phyloP scores from a whole-genome alignment of 2,888 invertebrate genomes.

The Lithodes maja region DNA sequence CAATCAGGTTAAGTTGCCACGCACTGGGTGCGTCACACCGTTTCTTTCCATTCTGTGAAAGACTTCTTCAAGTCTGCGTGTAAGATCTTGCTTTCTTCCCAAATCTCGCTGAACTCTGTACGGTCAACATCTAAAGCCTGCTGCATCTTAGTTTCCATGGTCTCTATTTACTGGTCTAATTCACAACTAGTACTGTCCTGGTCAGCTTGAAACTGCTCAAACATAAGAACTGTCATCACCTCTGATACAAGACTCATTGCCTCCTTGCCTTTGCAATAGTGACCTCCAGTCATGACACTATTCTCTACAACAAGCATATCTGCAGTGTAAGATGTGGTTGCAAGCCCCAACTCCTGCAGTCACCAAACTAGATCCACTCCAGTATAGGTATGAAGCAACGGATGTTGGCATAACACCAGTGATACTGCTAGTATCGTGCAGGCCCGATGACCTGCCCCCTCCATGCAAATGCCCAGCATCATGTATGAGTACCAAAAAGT shows the following conservation, averaged over 20 bases:
- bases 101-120: conserved; percentile 11
- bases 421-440: no score
- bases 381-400: no score
- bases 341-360: no score
- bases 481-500: no score
- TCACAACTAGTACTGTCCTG: conserved; percentile 28
- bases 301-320: conserved; percentile 26
- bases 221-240: conserved; percentile 27
- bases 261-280: conserved; percentile 21
- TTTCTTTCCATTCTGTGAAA: conserved; percentile 17
- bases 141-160: conserved; percentile 27
- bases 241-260: conserved; percentile 25
- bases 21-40: no score
- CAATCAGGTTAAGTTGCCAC: no score
- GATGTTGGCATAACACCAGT: no score
- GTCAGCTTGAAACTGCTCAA: conserved; percentile 23
- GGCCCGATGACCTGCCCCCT: no score
- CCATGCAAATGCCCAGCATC: no score
- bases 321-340: no score
- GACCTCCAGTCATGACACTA: conserved; percentile 19
- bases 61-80: conserved; percentile 27
- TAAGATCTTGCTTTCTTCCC: conserved; percentile 25
- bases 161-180: conserved; percentile 21
- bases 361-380: no score
- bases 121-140: conserved; percentile 24